Percentiles rank a stretch among this genome's conserved stretches.
phyloP scores from a whole-genome alignment of 1,140 invertebrate genomes.

The Megalonaias nervosa region DNA sequence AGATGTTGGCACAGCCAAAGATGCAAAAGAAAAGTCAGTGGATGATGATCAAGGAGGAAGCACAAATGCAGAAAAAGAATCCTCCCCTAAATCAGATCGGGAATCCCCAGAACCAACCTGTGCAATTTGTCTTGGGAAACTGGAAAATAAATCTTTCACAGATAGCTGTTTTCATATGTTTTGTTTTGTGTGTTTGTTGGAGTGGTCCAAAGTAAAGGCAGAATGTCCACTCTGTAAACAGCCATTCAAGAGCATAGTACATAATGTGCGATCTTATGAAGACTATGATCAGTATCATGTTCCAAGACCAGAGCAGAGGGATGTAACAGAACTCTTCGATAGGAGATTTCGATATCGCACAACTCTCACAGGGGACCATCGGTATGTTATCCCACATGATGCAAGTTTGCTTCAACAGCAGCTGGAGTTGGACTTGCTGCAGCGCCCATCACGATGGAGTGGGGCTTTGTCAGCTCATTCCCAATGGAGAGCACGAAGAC shows the following conservation, averaged over 20 bases:
- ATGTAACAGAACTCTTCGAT: background rate
- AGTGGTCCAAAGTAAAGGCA: slow-evolving; percentile 96
- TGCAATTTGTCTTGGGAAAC: slow-evolving; percentile 90
- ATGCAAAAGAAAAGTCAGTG: background rate
- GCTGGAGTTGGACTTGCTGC: slow-evolving; percentile 33
- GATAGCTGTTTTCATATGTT: slow-evolving; percentile 94
- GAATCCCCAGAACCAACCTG: slow-evolving; percentile 76
- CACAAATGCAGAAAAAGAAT: background rate
- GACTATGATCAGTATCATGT: slow-evolving; percentile 91
- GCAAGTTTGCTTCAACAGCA: slow-evolving; percentile 14
- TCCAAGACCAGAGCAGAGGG: slow-evolving; percentile 31
- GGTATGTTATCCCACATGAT: slow-evolving; percentile 11
- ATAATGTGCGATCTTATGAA: slow-evolving; percentile 89
- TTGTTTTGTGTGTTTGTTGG: slow-evolving; percentile 91
- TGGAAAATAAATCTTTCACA: slow-evolving; percentile 91
- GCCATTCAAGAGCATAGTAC: slow-evolving; percentile 90
- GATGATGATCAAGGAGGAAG: background rate
- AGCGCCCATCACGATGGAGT: slow-evolving; percentile 36
- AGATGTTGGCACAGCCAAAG: background rate
- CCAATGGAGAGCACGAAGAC: slow-evolving; percentile 41
- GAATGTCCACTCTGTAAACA: slow-evolving; percentile 96
- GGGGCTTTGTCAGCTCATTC: slow-evolving; percentile 21
- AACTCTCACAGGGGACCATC: slow-evolving; percentile 55
- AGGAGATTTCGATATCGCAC: slow-evolving; percentile 47
- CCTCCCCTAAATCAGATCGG: background rate